phyloP scores from a whole-genome alignment of 2,888 invertebrate species.

The Odontocolon sp. region DNA sequence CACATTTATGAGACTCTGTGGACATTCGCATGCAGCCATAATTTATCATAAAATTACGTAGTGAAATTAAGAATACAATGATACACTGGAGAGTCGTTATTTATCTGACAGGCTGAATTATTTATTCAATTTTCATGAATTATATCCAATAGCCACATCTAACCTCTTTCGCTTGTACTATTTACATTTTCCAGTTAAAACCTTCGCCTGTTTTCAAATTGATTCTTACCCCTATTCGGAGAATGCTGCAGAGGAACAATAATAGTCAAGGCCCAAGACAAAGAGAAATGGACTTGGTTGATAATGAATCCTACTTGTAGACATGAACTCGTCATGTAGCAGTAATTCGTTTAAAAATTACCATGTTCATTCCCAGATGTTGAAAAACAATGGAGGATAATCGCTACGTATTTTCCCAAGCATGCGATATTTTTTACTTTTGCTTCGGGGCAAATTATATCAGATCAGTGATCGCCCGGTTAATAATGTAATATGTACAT shows the following conservation, averaged over 20 bases:
- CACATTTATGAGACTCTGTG: background rate
- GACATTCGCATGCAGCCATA: background rate
- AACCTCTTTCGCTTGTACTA: no score
- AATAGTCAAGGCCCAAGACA: no score
- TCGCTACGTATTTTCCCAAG: no score
- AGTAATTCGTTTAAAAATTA: conserved; percentile 1
- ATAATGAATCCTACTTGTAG: background rate
- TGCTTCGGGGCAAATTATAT: no score
- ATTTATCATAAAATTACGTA: conserved; percentile 23
- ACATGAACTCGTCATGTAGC: background rate
- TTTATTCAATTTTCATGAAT: background rate
- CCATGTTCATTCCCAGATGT: background rate
- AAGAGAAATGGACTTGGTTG: background rate
- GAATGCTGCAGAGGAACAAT: no score
- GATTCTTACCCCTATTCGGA: no score
- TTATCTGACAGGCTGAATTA: background rate
- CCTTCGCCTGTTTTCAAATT: no score
- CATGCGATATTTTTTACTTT: no score
- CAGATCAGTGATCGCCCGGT: no score
- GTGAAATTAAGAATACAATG: background rate
- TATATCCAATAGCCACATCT: no score
- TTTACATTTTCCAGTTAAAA: no score
- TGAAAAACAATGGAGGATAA: background rate
- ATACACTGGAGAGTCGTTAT: background rate
- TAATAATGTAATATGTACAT: conserved; percentile 2